Conservation (phyloP, 2,797 vertebrate genomes). For the Acrossocheilus fasciatus region DNA sequence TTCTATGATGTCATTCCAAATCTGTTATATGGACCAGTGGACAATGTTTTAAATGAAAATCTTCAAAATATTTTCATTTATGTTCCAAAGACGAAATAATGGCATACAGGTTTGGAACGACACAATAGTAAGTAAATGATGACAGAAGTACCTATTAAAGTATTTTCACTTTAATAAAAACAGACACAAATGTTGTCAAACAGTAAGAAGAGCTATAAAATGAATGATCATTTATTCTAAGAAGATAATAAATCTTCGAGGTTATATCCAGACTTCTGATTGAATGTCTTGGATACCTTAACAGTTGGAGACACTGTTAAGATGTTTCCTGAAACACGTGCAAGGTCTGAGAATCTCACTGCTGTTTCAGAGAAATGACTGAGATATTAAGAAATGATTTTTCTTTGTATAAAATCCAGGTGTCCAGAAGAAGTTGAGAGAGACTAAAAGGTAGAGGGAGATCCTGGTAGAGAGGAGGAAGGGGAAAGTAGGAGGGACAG, state of each 20-base stretch:
- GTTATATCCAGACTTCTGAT: not conserved
- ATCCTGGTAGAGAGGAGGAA: constrained; percentile 3
- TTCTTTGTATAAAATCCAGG: not conserved
- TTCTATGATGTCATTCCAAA: no score
- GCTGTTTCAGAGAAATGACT: not conserved
- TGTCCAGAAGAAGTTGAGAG: not conserved
- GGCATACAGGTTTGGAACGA: not conserved
- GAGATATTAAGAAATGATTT: not conserved
- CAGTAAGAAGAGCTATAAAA: not conserved
- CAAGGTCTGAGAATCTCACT: not conserved
- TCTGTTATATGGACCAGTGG: no score
- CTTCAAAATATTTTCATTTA: no score
- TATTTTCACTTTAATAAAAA: not conserved
- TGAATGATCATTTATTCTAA: not conserved
- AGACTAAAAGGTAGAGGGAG: constrained; percentile 41
- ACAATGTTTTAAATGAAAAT: no score
- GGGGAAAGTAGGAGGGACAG: constrained; percentile 41
- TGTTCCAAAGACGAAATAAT: not conserved
- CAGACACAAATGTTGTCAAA: not conserved
- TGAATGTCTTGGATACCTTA: not conserved
- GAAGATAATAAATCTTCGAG: not conserved
- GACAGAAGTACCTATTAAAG: not conserved
- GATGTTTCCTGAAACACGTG: not conserved
- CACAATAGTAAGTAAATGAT: not conserved
- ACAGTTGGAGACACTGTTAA: not conserved